phyloP scores from a whole-genome alignment of 1,140 invertebrate genomes.

The Harlomillsia oculata region DNA sequence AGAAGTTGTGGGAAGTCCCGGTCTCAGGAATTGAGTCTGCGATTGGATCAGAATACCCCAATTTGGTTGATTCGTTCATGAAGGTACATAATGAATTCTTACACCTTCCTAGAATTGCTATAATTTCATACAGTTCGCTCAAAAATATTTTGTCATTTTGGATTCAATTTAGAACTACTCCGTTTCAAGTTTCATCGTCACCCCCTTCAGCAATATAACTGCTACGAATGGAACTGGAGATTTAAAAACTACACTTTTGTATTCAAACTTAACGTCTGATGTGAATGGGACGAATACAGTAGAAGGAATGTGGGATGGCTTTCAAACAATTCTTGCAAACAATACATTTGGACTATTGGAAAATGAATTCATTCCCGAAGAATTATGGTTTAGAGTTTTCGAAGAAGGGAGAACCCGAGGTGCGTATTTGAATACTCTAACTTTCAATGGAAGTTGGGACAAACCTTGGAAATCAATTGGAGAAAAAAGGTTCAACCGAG shows the following conservation, averaged over 20 bases:
- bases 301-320: neutral
- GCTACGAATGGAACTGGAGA: too few relatives aligned
- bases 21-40: conserved; percentile 3
- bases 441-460: conserved; percentile 4
- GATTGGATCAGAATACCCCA: neutral
- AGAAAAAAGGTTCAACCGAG: conserved; percentile 8
- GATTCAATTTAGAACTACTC: conserved; percentile 4
- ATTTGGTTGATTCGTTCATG: neutral
- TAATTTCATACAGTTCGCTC: neutral
- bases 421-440: conserved; percentile 13
- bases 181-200: conserved; percentile 7
- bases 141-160: neutral
- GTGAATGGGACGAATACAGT: too few relatives aligned
- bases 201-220: conserved; percentile 7
- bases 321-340: neutral
- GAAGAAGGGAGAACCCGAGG: conserved; percentile 16
- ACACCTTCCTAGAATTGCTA: neutral
- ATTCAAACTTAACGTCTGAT: too few relatives aligned
- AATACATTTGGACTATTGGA: conserved; percentile 13
- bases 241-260: too few relatives aligned
- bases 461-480: conserved; percentile 16
- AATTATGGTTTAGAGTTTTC: conserved; percentile 14
- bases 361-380: conserved; percentile 8
- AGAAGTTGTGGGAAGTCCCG: conserved; percentile 12
- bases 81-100: neutral